These are phyloP conservation scores for Drosophila nigrodunni DNA, from an alignment of 1,140 invertebrate genomes.

Conservation along the genomic window DNA sequence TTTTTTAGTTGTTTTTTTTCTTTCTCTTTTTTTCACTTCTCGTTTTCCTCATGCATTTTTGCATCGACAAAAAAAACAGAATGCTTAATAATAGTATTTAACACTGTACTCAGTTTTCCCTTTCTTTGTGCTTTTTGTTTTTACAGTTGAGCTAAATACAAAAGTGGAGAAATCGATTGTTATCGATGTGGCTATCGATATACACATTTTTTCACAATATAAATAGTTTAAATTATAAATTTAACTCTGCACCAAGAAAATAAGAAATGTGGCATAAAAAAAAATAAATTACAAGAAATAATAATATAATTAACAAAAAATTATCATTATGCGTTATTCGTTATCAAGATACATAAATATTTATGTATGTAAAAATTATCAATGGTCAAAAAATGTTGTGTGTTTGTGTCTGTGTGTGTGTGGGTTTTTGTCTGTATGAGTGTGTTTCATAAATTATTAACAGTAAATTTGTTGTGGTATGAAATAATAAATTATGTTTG, in stretches of 20 bases:
- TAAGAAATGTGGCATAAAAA: conserved; percentile 43
- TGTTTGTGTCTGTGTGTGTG: conserved; percentile 35
- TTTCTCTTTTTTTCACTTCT: conserved; percentile 8
- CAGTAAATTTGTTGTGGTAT: conserved; percentile 62
- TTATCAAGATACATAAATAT: conserved; percentile 9
- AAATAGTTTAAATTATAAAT: conserved; percentile 65
- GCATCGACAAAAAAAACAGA: neutral
- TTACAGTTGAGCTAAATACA: conserved; percentile 7
- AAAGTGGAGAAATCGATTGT: conserved; percentile 12
- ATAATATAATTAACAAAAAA: conserved; percentile 69
- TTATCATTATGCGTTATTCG: conserved; percentile 58
- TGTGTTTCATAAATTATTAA: conserved; percentile 77
- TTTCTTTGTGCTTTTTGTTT: conserved; percentile 27
- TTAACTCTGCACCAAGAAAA: conserved; percentile 73
- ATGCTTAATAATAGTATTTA: conserved; percentile 38
- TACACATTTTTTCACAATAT: neutral
- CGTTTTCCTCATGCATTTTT: conserved; percentile 11
- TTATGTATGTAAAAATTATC: conserved; percentile 65
- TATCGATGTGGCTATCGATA: conserved; percentile 13
- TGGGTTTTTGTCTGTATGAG: conserved; percentile 37
- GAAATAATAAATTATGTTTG: conserved; percentile 69
- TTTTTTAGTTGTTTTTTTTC: neutral
- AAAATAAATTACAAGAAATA: conserved; percentile 57
- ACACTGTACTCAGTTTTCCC: conserved; percentile 59
- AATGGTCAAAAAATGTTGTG: conserved; percentile 69